Percentiles rank a stretch among this genome's conserved stretches.
Evolutionary conservation across 2,797 vertebrate species (phyloP).

Genomic region (Eleutherodactylus coqui): DNA sequence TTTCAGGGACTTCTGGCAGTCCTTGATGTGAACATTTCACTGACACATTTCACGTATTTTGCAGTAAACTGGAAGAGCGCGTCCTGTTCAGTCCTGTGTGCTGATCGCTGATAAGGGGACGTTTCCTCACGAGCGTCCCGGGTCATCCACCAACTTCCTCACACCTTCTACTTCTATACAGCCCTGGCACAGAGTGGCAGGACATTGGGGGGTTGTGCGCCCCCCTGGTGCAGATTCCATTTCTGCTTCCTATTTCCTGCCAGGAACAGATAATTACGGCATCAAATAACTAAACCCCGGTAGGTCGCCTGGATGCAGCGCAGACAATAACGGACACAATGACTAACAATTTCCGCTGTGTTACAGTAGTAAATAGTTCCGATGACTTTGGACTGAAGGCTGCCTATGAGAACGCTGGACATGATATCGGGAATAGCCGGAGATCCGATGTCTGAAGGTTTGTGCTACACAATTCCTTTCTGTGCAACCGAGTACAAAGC

Average conservation of each 20-base stretch:
- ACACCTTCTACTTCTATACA: conserved; percentile 14
- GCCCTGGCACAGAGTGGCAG: neutral
- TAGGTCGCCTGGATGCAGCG: neutral
- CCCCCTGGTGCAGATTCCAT: conserved; percentile 5
- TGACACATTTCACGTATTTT: neutral
- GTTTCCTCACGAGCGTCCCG: neutral
- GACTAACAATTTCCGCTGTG: neutral
- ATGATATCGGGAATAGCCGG: neutral
- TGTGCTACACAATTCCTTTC: neutral
- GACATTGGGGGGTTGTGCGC: neutral
- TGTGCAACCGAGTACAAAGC: neutral
- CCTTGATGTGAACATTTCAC: neutral
- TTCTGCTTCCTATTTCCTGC: conserved; percentile 33
- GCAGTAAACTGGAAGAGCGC: neutral
- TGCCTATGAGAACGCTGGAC: neutral
- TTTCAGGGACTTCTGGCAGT: neutral
- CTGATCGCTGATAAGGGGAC: neutral
- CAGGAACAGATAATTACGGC: neutral
- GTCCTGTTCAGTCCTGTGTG: neutral
- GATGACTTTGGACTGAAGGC: neutral
- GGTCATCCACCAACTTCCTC: conserved; percentile 11
- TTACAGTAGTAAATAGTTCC: neutral
- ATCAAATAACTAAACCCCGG: neutral
- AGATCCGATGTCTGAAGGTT: neutral
- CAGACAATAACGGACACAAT: neutral